A percentile compares a stretch with the other conserved stretches of the same genome.
These are phyloP conservation scores for Sylvilagus floridanus DNA, from an alignment of 2,797 vertebrate genomes.

Conservation along the genomic window DNA sequence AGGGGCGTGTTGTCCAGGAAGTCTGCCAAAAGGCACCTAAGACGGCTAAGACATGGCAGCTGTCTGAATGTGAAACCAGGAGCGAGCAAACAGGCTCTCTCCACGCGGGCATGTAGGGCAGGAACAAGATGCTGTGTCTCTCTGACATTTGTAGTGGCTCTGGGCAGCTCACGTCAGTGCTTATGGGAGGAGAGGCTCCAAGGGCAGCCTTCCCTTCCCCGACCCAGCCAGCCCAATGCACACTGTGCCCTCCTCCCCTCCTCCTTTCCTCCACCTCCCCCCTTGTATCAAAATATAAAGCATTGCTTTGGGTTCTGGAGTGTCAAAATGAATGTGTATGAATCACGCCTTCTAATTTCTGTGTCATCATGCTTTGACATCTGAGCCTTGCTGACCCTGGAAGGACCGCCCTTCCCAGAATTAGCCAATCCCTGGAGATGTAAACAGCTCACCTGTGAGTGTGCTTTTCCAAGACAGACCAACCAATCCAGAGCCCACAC, in stretches of 20 bases:
- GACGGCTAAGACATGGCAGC: not conserved
- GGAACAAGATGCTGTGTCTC: not conserved
- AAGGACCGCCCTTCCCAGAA: not conserved
- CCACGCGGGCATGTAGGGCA: not conserved
- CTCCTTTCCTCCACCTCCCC: not conserved
- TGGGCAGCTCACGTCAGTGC: not conserved
- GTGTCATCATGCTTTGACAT: not conserved
- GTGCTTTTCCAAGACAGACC: not conserved
- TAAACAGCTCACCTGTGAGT: not conserved
- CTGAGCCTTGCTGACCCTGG: not conserved
- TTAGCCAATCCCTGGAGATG: not conserved
- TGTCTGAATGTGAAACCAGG: not conserved
- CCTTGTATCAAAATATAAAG: not conserved
- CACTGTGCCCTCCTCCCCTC: not conserved
- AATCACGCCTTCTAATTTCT: not conserved
- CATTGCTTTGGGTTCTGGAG: not conserved
- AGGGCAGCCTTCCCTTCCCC: not conserved
- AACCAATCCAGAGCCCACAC: not conserved
- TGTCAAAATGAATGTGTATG: not conserved
- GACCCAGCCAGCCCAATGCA: not conserved
- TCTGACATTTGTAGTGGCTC: not conserved
- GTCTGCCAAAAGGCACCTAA: not conserved
- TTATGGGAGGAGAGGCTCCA: not conserved
- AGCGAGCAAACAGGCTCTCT: not conserved
- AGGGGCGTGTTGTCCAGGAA: not conserved